These are phyloP conservation scores for Discoglossus pictus DNA, from an alignment of 2,797 vertebrate genomes.

Conservation along the genomic window DNA sequence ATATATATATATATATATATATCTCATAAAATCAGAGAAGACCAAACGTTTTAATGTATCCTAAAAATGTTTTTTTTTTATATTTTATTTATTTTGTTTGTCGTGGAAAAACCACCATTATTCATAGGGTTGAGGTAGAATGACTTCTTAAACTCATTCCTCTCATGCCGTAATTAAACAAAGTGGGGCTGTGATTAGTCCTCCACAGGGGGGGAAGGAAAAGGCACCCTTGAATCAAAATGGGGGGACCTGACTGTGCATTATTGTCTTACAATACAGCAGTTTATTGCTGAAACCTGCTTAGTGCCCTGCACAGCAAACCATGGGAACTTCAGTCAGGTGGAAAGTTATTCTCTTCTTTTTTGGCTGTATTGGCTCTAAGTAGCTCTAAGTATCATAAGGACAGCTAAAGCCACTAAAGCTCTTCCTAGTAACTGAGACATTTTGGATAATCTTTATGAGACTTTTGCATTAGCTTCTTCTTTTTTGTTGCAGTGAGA, in stretches of 20 bases:
- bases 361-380: constrained; percentile 83
- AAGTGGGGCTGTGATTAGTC: constrained; percentile 99
- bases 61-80: no score
- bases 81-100: constrained; percentile 91
- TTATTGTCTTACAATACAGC: constrained; percentile 96
- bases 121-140: constrained; percentile 94
- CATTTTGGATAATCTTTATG: constrained; percentile 91
- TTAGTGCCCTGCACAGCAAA: constrained; percentile 93
- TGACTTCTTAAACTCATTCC: constrained; percentile 99
- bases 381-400: constrained; percentile 87
- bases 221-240: constrained; percentile 99
- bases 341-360: constrained; percentile 97
- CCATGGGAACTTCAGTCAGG: constrained; percentile 99
- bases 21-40: no score
- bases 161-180: constrained; percentile 99
- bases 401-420: constrained; percentile 81
- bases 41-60: no score
- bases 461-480: constrained; percentile 86
- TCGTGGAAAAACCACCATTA: constrained; percentile 87
- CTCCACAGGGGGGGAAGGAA: constrained; percentile 95
- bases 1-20: no score
- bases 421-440: constrained; percentile 90
- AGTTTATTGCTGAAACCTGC: constrained; percentile 99
- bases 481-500: constrained; percentile 84
- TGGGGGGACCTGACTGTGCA: constrained; percentile 97